These are phyloP conservation scores for Parnassius orleans DNA, from an alignment of 2,888 invertebrate species.

Conservation along the genomic window DNA sequence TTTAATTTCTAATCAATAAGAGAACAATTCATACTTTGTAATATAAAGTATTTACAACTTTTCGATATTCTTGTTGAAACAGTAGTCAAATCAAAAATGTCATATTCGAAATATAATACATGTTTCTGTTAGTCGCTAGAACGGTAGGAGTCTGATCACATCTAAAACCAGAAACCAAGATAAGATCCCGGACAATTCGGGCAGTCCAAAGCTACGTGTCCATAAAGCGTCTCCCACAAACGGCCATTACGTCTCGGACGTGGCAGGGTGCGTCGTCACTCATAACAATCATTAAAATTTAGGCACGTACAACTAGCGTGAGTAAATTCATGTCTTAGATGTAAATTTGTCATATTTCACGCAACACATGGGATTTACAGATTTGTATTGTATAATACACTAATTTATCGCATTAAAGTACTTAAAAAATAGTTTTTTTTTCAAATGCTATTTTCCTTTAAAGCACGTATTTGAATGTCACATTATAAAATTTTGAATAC, in stretches of 20 bases:
- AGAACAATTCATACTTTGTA: too few relatives aligned
- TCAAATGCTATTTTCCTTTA: too few relatives aligned
- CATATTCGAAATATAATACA: constrained; percentile 20
- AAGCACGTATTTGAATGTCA: too few relatives aligned
- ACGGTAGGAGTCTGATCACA: constrained; percentile 41
- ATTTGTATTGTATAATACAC: not conserved
- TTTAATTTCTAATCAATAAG: too few relatives aligned
- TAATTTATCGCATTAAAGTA: too few relatives aligned
- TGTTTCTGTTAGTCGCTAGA: constrained; percentile 33
- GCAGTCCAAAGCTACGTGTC: constrained; percentile 51
- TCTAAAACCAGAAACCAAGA: constrained; percentile 42
- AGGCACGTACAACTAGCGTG: constrained; percentile 45
- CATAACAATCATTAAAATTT: constrained; percentile 60
- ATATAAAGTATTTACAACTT: not conserved
- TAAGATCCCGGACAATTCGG: constrained; percentile 37
- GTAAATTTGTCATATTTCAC: constrained; percentile 65
- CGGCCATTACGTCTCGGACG: constrained; percentile 41
- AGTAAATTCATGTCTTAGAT: constrained; percentile 40
- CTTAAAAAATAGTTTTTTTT: too few relatives aligned
- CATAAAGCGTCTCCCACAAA: constrained; percentile 50
- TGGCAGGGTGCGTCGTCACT: constrained; percentile 58
- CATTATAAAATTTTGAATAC: too few relatives aligned
- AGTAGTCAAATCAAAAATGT: constrained; percentile 2
- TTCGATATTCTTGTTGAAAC: not conserved
- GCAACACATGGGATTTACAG: constrained; percentile 45